These are phyloP conservation scores for Margarornis squamiger DNA, from an alignment of 2,797 vertebrate genomes.

Conservation along the genomic window DNA sequence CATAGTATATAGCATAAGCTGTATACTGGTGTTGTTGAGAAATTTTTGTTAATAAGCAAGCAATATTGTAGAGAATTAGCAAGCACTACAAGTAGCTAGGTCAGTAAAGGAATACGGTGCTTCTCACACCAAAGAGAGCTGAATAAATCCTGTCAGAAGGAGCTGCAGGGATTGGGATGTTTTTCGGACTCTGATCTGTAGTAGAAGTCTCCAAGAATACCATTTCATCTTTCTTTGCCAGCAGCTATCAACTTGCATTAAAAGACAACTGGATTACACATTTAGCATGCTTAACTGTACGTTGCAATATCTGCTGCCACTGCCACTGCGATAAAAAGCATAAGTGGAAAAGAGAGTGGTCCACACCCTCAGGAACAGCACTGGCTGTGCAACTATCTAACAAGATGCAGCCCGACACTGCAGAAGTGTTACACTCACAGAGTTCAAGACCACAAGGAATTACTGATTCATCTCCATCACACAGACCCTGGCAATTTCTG, in stretches of 20 bases:
- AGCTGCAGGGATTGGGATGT: not conserved
- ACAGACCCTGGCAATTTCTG: not conserved
- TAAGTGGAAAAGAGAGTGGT: not conserved
- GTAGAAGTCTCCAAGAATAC: not conserved
- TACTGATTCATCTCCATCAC: not conserved
- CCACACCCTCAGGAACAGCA: not conserved
- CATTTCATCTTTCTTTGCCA: not conserved
- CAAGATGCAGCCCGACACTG: not conserved
- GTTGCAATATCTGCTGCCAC: not conserved
- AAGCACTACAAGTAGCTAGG: not conserved
- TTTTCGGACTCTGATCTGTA: not conserved
- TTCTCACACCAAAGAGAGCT: not conserved
- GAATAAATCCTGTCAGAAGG: not conserved
- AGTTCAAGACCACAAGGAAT: not conserved
- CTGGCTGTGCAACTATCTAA: not conserved
- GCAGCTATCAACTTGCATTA: constrained; percentile 31
- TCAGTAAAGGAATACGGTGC: not conserved
- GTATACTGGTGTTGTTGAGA: not conserved
- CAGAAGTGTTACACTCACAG: not conserved
- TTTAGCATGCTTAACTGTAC: not conserved
- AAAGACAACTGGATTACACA: not conserved
- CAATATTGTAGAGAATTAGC: not conserved
- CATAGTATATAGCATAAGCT: not conserved
- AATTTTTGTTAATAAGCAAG: not conserved
- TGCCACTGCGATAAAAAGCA: fast-evolving